Conservation (phyloP, 1,140 invertebrate species). For the Leptonema lineaticorne region DNA sequence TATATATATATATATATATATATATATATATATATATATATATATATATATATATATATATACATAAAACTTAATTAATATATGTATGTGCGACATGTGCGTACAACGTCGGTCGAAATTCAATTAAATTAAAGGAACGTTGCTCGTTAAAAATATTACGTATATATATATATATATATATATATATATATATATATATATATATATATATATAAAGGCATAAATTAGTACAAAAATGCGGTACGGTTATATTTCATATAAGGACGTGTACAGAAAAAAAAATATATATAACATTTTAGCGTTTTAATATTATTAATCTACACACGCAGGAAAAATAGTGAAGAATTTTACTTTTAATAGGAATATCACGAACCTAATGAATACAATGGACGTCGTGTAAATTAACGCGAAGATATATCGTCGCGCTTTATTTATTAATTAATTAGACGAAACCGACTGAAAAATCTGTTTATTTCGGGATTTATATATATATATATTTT, state of each 20-base stretch:
- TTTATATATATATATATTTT: neutral
- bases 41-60: no score
- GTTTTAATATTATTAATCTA: no score
- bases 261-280: neutral
- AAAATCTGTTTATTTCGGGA: constrained; percentile 25
- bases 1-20: no score
- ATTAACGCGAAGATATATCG: constrained; percentile 40
- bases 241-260: constrained; percentile 32
- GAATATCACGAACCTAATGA: constrained; percentile 39
- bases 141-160: constrained; percentile 18
- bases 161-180: no score
- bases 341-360: constrained; percentile 35
- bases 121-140: constrained; percentile 39
- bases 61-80: neutral
- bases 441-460: constrained; percentile 31
- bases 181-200: no score
- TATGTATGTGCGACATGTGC: neutral
- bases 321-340: no score
- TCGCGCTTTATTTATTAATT: constrained; percentile 41
- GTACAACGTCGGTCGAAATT: constrained; percentile 8
- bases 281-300: no score
- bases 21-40: no score
- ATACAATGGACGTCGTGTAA: constrained; percentile 39
- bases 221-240: constrained; percentile 39
- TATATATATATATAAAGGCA: constrained; percentile 28